phyloP scores from a whole-genome alignment of 2,888 invertebrate species.

The Acrobasis repandana region DNA sequence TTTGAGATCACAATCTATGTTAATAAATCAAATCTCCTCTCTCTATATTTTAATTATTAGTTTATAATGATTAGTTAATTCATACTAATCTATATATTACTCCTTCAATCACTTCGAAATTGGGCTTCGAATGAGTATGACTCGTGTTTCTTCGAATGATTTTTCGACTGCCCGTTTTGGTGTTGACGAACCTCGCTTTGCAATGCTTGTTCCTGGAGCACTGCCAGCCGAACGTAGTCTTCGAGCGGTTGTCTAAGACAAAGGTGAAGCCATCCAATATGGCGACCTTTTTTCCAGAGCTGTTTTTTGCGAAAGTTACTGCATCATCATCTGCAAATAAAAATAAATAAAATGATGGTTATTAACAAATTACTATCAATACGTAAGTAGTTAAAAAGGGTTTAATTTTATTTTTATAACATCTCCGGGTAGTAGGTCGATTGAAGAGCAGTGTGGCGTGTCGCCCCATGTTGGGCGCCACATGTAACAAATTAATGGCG shows the following conservation, averaged over 20 bases:
- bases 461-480: too few relatives aligned
- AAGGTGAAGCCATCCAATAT: neutral
- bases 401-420: too few relatives aligned
- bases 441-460: too few relatives aligned
- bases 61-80: too few relatives aligned
- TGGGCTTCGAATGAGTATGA: neutral
- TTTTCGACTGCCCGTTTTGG: neutral
- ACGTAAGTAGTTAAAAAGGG: too few relatives aligned
- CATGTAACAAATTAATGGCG: too few relatives aligned
- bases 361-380: neutral
- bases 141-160: neutral
- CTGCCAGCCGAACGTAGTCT: neutral
- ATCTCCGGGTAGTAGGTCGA: too few relatives aligned
- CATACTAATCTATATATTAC: too few relatives aligned
- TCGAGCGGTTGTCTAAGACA: neutral
- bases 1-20: neutral
- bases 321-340: too few relatives aligned
- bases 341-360: neutral
- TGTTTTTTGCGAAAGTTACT: neutral
- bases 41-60: too few relatives aligned
- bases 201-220: neutral
- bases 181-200: neutral
- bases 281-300: neutral
- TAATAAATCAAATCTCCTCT: too few relatives aligned
- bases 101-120: neutral